Evolutionary conservation across 1,140 invertebrate genomes (phyloP).

Genomic region (Atta cephalotes): DNA sequence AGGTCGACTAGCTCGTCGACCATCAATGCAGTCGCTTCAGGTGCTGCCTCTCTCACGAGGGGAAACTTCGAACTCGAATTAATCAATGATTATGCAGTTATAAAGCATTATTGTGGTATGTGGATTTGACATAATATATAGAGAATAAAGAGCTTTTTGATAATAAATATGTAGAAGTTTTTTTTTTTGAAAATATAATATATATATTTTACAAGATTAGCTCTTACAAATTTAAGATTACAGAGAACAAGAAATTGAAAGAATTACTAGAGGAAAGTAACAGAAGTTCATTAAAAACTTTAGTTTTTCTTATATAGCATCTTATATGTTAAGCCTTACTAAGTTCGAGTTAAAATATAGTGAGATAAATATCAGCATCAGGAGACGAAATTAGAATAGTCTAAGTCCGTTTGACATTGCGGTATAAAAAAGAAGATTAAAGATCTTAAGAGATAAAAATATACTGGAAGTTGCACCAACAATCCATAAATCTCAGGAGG

Average conservation of each 20-base stretch:
- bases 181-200: neutral
- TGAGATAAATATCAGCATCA: neutral
- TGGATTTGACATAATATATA: neutral
- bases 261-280: neutral
- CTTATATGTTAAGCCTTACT: neutral
- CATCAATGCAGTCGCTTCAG: slow-evolving; percentile 8
- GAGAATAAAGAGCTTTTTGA: neutral
- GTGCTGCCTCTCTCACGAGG: slow-evolving; percentile 22
- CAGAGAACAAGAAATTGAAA: neutral
- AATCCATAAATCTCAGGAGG: neutral
- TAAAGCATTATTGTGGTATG: neutral
- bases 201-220: neutral
- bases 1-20: neutral
- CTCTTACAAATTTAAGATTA: neutral
- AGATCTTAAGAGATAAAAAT: neutral
- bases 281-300: neutral
- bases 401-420: neutral
- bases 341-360: neutral
- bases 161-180: neutral
- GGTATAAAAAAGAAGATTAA: slow-evolving; percentile 12
- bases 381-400: neutral
- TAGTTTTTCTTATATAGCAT: neutral
- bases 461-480: neutral
- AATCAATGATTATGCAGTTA: slow-evolving; percentile 32
- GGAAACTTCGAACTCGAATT: neutral